Conservation (phyloP, 2,888 invertebrate species). For the Apamea crenata region DNA sequence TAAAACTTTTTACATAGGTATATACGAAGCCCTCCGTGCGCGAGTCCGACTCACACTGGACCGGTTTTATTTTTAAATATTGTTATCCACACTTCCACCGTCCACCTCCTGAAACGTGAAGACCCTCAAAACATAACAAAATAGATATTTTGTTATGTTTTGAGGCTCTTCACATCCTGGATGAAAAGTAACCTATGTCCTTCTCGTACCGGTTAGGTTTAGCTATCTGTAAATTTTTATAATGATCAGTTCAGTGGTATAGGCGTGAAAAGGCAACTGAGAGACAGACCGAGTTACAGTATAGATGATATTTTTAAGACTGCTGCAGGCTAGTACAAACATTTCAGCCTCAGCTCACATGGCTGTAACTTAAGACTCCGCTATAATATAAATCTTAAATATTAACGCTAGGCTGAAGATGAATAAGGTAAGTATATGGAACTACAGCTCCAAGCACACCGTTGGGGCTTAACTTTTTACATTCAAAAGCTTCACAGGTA, state of each 20-base stretch:
- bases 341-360: neutral
- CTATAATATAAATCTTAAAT: neutral
- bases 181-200: neutral
- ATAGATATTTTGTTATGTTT: neutral
- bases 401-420: slow-evolving; percentile 16
- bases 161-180: too few species aligned
- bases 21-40: too few species aligned
- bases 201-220: neutral
- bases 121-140: too few species aligned
- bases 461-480: slow-evolving; percentile 44
- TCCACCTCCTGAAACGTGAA: too few species aligned
- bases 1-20: too few species aligned
- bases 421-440: slow-evolving; percentile 38
- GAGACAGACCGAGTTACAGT: neutral
- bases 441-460: slow-evolving; percentile 25
- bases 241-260: neutral
- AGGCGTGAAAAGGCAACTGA: neutral
- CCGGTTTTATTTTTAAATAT: neutral
- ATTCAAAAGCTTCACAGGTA: slow-evolving; percentile 34
- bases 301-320: neutral
- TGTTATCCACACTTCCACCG: neutral
- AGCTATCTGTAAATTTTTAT: neutral
- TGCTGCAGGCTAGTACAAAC: neutral
- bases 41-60: too few species aligned
- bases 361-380: too few species aligned